A percentile compares a stretch with the other conserved stretches of the same genome.
phyloP scores from a whole-genome alignment of 2,113 vertebrate species.

The Scomber scombrus region DNA sequence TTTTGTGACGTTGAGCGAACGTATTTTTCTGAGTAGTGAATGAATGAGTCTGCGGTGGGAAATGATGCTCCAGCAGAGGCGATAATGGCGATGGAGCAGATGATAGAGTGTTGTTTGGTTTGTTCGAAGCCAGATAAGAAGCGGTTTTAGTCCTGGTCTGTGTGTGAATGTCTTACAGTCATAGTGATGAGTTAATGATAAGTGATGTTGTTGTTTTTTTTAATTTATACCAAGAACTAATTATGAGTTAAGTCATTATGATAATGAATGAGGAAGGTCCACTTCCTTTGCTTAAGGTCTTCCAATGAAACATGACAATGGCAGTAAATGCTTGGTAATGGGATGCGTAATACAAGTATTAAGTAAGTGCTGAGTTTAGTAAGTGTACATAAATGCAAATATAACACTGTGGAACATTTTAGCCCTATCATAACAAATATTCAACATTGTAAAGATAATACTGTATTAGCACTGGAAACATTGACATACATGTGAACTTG shows the following conservation, averaged over 20 bases:
- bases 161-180: not conserved
- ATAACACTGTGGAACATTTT: not conserved
- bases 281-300: not conserved
- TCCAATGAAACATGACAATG: not conserved
- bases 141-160: not conserved
- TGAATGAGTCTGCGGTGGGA: conserved; percentile 1
- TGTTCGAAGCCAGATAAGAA: no score
- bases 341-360: no score
- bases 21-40: not conserved
- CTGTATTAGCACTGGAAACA: not conserved
- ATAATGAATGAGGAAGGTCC: not conserved
- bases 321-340: not conserved
- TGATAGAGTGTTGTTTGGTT: not conserved
- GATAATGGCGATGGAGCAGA: not conserved
- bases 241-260: not conserved
- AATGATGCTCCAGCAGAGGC: not conserved
- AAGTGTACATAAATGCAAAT: no score
- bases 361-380: no score
- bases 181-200: not conserved
- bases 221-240: not conserved
- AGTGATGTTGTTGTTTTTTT: not conserved
- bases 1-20: not conserved
- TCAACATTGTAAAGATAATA: not conserved
- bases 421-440: not conserved
- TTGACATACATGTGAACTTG: not conserved